Percentiles rank a stretch among this genome's conserved stretches.
Conservation (phyloP, 2,113 vertebrate species). For the Poeciliopsis occidentalis region DNA sequence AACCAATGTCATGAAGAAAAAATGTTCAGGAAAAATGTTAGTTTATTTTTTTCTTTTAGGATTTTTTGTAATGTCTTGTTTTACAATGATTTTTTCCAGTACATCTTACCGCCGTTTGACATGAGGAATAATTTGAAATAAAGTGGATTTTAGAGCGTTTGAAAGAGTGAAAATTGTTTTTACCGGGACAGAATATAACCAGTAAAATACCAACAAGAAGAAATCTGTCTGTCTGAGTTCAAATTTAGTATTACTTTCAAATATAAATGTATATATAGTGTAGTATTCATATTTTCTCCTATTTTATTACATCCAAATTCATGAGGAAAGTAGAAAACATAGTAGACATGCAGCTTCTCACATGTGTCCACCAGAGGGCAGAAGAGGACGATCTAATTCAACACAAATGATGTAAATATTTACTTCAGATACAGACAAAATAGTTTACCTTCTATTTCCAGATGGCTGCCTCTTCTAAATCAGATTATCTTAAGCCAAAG, state of each 20-base stretch:
- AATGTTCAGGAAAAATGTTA: not conserved
- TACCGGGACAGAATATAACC: too few relatives aligned
- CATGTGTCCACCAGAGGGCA: slow-evolving; percentile 61
- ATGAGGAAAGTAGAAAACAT: not conserved
- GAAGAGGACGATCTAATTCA: slow-evolving; percentile 34
- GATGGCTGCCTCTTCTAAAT: too few relatives aligned
- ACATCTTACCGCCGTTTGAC: not conserved
- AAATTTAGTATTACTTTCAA: not conserved
- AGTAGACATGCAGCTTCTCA: not conserved
- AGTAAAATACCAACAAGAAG: not conserved
- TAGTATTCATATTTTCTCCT: not conserved
- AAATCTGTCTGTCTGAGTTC: not conserved
- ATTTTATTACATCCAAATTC: not conserved
- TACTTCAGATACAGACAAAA: not conserved
- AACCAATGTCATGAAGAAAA: not conserved
- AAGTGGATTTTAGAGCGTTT: too few relatives aligned
- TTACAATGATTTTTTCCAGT: not conserved
- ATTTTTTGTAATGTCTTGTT: not conserved
- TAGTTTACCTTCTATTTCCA: not conserved
- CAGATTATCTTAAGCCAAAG: too few relatives aligned
- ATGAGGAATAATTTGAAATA: not conserved
- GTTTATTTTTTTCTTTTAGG: not conserved
- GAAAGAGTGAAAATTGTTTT: too few relatives aligned
- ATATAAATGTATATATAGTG: not conserved
- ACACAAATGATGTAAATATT: not conserved